A percentile compares a stretch with the other conserved stretches of the same genome.
phyloP scores from a whole-genome alignment of 2,797 vertebrate genomes.

The Hipposideros larvatus region DNA sequence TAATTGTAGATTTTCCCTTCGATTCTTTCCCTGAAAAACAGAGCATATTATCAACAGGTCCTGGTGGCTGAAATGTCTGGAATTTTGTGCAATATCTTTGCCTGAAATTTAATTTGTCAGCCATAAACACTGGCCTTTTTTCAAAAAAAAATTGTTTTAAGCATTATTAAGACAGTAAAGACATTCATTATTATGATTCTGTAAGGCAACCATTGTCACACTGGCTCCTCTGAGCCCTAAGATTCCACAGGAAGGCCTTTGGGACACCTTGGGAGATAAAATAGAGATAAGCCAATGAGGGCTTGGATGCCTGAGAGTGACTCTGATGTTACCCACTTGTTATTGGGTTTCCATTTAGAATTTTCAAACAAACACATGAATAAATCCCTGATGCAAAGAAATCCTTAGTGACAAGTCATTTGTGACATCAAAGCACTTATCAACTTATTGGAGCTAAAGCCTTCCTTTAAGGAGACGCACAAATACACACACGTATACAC shows the following conservation, averaged over 20 bases:
- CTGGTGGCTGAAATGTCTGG: background rate
- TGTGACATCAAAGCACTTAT: slow-evolving; percentile 48
- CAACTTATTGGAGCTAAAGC: background rate
- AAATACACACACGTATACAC: background rate
- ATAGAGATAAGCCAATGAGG: background rate
- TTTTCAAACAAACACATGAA: slow-evolving; percentile 67
- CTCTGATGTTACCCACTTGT: background rate
- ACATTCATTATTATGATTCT: slow-evolving; percentile 17
- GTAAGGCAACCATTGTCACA: background rate
- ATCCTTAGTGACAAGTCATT: background rate
- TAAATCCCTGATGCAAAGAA: slow-evolving; percentile 22
- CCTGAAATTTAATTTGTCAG: background rate
- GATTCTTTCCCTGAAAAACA: background rate
- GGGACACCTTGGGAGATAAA: background rate
- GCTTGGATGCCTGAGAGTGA: background rate
- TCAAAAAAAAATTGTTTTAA: background rate
- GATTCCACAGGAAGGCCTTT: background rate
- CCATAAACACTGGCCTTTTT: background rate
- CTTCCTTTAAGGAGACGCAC: background rate
- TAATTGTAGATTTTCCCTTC: background rate
- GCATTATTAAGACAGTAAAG: slow-evolving; percentile 34
- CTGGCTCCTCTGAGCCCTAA: background rate
- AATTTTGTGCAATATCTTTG: background rate
- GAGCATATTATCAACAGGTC: background rate
- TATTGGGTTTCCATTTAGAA: slow-evolving; percentile 24